Conservation (phyloP, 92 coral and sea anemone species). For the Paragorgia papillata region DNA sequence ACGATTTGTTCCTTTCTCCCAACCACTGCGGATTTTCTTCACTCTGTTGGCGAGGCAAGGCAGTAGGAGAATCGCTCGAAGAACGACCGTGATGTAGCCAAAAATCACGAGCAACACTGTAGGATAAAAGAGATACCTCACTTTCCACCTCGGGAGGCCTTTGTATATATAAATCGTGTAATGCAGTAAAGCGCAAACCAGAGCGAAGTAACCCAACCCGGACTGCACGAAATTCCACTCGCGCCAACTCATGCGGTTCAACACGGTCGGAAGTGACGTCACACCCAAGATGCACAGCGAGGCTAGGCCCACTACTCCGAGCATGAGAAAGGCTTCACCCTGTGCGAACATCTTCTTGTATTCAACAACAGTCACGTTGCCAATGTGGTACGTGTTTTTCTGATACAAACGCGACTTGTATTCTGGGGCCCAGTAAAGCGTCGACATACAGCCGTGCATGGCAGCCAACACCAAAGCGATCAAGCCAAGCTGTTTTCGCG, state of each 20-base stretch:
- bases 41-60: slow-evolving; percentile 12
- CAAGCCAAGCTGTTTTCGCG: slow-evolving; percentile 28
- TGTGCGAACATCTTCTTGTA: slow-evolving; percentile 15
- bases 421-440: slow-evolving; percentile 30
- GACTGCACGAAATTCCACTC: slow-evolving; percentile 44
- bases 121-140: background rate
- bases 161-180: slow-evolving; percentile 6
- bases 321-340: slow-evolving; percentile 16
- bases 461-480: slow-evolving; percentile 15
- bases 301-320: slow-evolving; percentile 14
- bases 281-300: slow-evolving; percentile 30
- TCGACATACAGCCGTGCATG: slow-evolving; percentile 35
- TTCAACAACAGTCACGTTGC: slow-evolving; percentile 1
- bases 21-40: background rate
- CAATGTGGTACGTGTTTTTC: background rate
- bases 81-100: background rate
- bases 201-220: slow-evolving; percentile 19
- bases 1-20: background rate
- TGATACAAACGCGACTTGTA: slow-evolving; percentile 16
- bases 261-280: slow-evolving; percentile 24
- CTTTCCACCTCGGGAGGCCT: background rate
- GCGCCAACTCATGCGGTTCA: slow-evolving; percentile 35
- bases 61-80: background rate
- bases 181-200: slow-evolving; percentile 21
- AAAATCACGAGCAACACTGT: slow-evolving; percentile 7